Evolutionary conservation across 2,888 invertebrate genomes (phyloP).

Genomic region (Phytoseiulus persimilis): DNA sequence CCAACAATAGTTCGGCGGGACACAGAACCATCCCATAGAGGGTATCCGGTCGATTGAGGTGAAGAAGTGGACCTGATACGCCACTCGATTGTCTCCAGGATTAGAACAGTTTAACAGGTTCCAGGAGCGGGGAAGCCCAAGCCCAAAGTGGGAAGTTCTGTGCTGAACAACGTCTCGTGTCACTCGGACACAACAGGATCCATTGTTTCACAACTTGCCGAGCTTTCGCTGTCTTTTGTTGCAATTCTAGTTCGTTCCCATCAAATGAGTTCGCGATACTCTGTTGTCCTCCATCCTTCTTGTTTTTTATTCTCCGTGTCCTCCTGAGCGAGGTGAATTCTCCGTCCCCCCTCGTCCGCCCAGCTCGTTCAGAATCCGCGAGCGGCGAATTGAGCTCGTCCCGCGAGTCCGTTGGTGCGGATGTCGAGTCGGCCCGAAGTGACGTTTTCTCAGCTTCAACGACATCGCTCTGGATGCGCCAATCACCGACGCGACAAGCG

Average conservation of each 20-base stretch:
- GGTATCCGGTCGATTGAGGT: too few species aligned
- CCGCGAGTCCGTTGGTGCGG: too few species aligned
- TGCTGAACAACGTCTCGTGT: neutral
- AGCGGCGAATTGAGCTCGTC: too few species aligned
- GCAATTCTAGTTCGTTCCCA: neutral
- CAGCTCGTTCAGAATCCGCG: too few species aligned
- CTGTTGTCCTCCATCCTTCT: too few species aligned
- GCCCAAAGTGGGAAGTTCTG: neutral
- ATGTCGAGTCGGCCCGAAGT: too few species aligned
- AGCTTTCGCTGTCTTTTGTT: neutral
- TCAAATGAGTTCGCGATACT: neutral
- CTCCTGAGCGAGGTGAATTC: too few species aligned
- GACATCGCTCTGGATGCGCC: neutral
- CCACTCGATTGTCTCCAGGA: too few species aligned
- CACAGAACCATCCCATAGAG: too few species aligned
- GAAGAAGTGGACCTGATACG: too few species aligned
- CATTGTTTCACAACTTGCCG: neutral
- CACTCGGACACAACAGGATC: neutral
- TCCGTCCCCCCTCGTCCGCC: too few species aligned
- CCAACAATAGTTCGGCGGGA: too few species aligned
- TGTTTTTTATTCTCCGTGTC: neutral
- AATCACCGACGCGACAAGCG: neutral
- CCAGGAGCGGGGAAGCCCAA: neutral
- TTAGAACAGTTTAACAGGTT: neutral
- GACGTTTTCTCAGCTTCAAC: neutral